Conservation (phyloP, 2,797 vertebrate genomes). For the Tinamus major region DNA sequence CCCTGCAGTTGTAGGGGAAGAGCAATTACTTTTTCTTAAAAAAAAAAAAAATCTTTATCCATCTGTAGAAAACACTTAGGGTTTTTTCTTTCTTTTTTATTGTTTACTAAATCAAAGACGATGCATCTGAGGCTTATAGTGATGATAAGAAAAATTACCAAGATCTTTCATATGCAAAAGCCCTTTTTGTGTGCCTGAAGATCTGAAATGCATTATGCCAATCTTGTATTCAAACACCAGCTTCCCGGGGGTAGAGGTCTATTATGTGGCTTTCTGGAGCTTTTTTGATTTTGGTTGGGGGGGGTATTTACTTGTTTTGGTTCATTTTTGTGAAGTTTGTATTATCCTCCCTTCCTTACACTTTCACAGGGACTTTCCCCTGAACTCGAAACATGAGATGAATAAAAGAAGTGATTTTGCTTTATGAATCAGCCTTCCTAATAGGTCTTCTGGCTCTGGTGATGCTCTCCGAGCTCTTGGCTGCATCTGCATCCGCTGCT, state of each 20-base stretch:
- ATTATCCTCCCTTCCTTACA: conserved; percentile 58
- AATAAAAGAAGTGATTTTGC: conserved; percentile 25
- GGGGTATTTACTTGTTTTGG: conserved; percentile 1
- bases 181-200: conserved; percentile 60
- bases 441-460: conserved; percentile 21
- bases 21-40: conserved; percentile 11
- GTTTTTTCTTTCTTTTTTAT: conserved; percentile 64
- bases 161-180: conserved; percentile 79
- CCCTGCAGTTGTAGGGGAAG: conserved; percentile 42
- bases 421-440: conserved; percentile 52
- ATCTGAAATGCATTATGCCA: conserved; percentile 61
- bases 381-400: conserved; percentile 30
- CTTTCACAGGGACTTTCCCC: conserved; percentile 52
- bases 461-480: conserved; percentile 46
- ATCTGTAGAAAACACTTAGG: conserved; percentile 66
- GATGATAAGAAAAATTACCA: conserved; percentile 76
- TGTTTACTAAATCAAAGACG: conserved; percentile 77
- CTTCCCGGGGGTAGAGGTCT: conserved; percentile 34
- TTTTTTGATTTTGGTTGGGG: conserved; percentile 37
- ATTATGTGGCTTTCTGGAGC: conserved; percentile 29
- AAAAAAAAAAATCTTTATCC: conserved; percentile 51
- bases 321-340: conserved; percentile 61
- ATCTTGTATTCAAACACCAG: conserved; percentile 65
- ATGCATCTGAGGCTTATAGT: conserved; percentile 66
- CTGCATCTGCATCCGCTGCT: conserved; percentile 51